Base-by-base conservation (phyloP, 2,888 invertebrate genomes). In the Lycocerus yunnanus region DNA sequence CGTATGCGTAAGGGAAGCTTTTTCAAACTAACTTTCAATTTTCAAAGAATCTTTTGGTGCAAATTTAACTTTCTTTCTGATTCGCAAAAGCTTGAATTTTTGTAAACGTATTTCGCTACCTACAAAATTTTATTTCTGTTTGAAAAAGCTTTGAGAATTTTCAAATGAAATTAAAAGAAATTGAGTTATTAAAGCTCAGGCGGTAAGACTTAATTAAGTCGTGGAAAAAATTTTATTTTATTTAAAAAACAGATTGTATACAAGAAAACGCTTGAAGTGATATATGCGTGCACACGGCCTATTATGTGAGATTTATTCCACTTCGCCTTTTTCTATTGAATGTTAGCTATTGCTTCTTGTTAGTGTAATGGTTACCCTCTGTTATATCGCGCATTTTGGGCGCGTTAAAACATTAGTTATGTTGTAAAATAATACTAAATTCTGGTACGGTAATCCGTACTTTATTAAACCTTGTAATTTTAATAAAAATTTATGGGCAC, bases 281-380 rank as follows among this genome's bases (percentile, higher is more conserved):
- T 63, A 63, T 63, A 63, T 18, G 61, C 61, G 61, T 63, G 61
- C 61, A 63, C 61, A 63, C 20, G 20, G 61, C 20, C 61, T 63
- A 63, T 63, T 63, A 63, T 63, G 61, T 18, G 15, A 63, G 61
- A 63, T 63, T 63, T 63, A 63, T 63, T 63, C 20, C 20, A 63
- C 61, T 63, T 63, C 61, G 61, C 61, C 61, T 63, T 63, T 63
- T 63, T 63, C 61, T 63, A 63, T 63, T 63, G 61, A 63, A 16
- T 63, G 61, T 63, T 63, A 63, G 61, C 61, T 63, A 63, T 63
- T 63, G 61, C 61, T 63, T 63, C 61, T 63, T 63, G 61, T 63
- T 63, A 63, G 61, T 15, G 61, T 63, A 63, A 63, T 63, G 61
- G 61, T 63, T 63, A 63, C 15, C 61, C 61, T 63, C 16, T 18